These are phyloP conservation scores for Phyllotreta cruciferae DNA, from an alignment of 2,888 invertebrate genomes.

Conservation along the genomic window DNA sequence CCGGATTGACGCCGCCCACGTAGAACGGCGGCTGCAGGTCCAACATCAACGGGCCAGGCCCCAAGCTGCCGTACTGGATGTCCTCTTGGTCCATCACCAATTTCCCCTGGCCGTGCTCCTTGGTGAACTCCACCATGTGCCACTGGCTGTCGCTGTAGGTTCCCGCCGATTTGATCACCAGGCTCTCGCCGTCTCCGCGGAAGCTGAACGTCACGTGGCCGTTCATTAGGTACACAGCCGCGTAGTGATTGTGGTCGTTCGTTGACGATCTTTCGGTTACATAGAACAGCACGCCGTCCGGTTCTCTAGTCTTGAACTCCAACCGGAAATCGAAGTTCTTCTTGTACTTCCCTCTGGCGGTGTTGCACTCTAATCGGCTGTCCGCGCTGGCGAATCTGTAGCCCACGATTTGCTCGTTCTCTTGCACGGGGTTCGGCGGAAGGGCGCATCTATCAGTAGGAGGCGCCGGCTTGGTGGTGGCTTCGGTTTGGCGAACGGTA, in stretches of 20 bases:
- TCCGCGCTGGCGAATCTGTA: conserved; percentile 70
- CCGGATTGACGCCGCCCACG: conserved; percentile 78
- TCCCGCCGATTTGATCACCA: conserved; percentile 63
- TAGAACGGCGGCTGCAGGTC: conserved; percentile 76
- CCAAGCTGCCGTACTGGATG: conserved; percentile 39
- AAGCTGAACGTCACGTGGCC: conserved; percentile 77
- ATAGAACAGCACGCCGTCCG: conserved; percentile 86
- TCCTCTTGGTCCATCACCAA: conserved; percentile 71
- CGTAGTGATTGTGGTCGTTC: conserved; percentile 63
- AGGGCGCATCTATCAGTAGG: conserved; percentile 61
- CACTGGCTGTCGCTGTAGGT: conserved; percentile 77
- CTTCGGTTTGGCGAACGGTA: conserved; percentile 52
- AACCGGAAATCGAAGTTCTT: conserved; percentile 78
- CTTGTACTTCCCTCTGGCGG: conserved; percentile 64
- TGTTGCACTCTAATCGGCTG: conserved; percentile 77
- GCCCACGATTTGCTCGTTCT: conserved; percentile 52
- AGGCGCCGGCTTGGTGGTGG: conserved; percentile 52
- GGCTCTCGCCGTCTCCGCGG: conserved; percentile 71
- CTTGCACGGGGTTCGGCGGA: conserved; percentile 62
- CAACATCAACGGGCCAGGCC: conserved; percentile 56
- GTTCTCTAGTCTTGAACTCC: conserved; percentile 76
- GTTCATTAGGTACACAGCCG: conserved; percentile 76
- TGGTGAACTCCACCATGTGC: conserved; percentile 77
- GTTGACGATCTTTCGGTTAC: conserved; percentile 62
- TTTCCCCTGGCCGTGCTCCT: conserved; percentile 70